A percentile compares a stretch with the other conserved stretches of the same genome.
Evolutionary conservation across 2,113 vertebrate species (phyloP).

Genomic region (Sinocyclocheilus rhinocerous): DNA sequence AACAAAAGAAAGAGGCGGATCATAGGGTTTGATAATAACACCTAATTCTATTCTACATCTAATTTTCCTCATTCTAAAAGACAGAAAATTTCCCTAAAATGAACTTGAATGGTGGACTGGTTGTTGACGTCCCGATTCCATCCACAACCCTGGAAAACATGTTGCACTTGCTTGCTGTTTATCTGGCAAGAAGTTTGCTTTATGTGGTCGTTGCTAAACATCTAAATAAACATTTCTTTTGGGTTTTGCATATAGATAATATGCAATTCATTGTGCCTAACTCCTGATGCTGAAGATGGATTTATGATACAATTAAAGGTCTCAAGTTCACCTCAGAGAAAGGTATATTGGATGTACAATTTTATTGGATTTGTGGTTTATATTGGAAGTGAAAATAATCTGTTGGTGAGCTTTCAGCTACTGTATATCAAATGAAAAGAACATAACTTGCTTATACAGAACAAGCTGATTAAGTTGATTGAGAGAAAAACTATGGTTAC

Average conservation of each 20-base stretch:
- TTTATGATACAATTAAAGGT: neutral
- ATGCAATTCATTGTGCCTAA: slow-evolving; percentile 42
- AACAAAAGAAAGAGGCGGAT: neutral
- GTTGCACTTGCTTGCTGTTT: neutral
- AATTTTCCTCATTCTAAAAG: neutral
- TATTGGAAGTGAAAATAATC: slow-evolving; percentile 32
- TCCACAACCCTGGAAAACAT: neutral
- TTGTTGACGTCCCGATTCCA: neutral
- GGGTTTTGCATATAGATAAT: slow-evolving; percentile 33
- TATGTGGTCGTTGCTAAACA: slow-evolving; percentile 74
- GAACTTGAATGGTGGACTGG: neutral
- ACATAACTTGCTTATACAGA: slow-evolving; percentile 20
- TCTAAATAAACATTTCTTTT: slow-evolving; percentile 58
- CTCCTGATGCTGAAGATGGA: neutral
- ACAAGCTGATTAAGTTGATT: neutral
- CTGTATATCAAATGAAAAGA: slow-evolving; percentile 18
- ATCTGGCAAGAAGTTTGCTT: slow-evolving; percentile 61
- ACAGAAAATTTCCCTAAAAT: neutral
- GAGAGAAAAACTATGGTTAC: too few relatives aligned
- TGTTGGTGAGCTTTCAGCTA: slow-evolving; percentile 25
- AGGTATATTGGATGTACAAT: neutral
- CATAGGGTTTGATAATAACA: neutral
- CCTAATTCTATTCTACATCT: neutral
- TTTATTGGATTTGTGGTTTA: slow-evolving; percentile 27
- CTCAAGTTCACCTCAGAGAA: slow-evolving; percentile 18